Base-by-base conservation (phyloP, 2,113 vertebrate genomes). In the Atractosteus spatula region DNA sequence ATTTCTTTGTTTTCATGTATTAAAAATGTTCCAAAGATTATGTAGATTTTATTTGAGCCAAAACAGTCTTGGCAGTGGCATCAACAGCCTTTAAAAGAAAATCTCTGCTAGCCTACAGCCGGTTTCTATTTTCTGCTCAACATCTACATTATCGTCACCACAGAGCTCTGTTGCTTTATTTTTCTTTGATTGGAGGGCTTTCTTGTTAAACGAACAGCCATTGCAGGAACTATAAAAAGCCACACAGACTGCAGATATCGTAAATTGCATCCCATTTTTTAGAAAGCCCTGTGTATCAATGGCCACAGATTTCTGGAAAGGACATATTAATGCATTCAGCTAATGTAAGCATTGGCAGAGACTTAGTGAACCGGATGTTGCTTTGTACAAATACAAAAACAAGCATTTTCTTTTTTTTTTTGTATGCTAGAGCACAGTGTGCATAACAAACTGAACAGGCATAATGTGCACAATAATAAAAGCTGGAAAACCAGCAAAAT, bases 61-160 rank as follows among this genome's bases (percentile, higher is more conserved):
- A 71, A 76, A 69, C 56, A 68, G 41, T 67, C 61, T 55, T 74
- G 74, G 76, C 67, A 72, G 69, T 68, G 57, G 17, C 62, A 68
- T 72, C 29, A 74, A 71, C 70, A 74, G 69, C 51, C 51, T 57
- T 41, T 70, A 63, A 77, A 12, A 61, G 47, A 59, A 63, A 66
- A 67, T 57, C 29, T 10, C 55, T 62, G 62, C 54, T 63, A 56
- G 72, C 75, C 44, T 62, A 64, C 66, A 62, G 55, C 54, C 41
- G 64, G 67, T 42, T 68, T 70, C 66, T 73, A 76, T 77, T 75
- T 69, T 47, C n/a, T 43, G 71, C 57, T 56, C 17, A 71, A 54
- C 29, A 11, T 75, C 68, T 61, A 69, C 59, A 51, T 75, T 68
- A 75, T 71, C 74, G 51, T 70, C 44, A 57, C 7, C 13, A 51